phyloP scores from a whole-genome alignment of 2,797 vertebrate genomes.

The Poeciliopsis paucimaculata region DNA sequence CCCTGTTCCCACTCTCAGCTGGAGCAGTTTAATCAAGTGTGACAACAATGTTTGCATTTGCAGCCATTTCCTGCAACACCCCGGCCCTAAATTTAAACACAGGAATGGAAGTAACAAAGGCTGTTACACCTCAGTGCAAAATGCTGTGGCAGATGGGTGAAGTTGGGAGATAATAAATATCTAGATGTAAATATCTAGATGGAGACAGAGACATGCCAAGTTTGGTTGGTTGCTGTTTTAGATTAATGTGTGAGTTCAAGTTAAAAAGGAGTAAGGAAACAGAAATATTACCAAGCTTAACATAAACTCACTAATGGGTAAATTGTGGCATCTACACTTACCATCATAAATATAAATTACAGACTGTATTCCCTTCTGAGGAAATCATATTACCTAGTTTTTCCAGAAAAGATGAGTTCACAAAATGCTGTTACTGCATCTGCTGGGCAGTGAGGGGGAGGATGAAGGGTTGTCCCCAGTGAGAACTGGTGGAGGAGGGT shows the following conservation, averaged over 20 bases:
- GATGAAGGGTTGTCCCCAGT: not conserved
- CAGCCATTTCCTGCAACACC: constrained; percentile 18
- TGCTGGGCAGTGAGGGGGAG: not conserved
- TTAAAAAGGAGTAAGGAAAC: not conserved
- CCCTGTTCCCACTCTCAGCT: constrained; percentile 29
- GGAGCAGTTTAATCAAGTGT: constrained; percentile 43
- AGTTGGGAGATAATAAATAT: not conserved
- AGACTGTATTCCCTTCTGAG: not conserved
- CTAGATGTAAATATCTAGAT: not conserved
- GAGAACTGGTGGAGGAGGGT: constrained; percentile 5
- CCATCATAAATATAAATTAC: not conserved
- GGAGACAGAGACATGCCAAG: not conserved
- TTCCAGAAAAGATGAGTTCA: not conserved
- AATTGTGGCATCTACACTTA: not conserved
- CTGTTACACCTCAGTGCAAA: constrained; percentile 11
- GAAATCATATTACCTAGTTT: not conserved
- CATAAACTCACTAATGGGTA: not conserved
- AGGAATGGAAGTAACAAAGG: constrained; percentile 24
- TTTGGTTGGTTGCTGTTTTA: not conserved
- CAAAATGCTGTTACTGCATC: not conserved
- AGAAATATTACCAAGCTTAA: not conserved
- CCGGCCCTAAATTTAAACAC: constrained; percentile 25
- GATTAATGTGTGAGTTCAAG: not conserved
- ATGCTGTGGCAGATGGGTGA: constrained; percentile 10
- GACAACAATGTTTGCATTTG: constrained; percentile 55